These are phyloP conservation scores for Himalopsyche phryganea DNA, from an alignment of 1,140 invertebrate genomes.

Conservation along the genomic window DNA sequence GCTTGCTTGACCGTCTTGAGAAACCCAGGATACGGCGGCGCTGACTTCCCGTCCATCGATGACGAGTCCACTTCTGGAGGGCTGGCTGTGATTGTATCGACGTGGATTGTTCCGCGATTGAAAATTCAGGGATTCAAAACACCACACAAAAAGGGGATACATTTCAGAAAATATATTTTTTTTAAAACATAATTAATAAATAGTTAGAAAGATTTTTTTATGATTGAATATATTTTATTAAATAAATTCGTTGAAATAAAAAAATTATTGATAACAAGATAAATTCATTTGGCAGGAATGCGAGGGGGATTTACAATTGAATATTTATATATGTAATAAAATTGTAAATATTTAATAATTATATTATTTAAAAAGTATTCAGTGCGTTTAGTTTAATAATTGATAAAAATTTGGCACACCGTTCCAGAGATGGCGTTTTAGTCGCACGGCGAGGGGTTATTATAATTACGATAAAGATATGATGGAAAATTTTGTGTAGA, in stretches of 20 bases:
- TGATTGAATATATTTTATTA: neutral
- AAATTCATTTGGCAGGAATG: constrained; percentile 1
- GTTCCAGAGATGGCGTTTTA: no score
- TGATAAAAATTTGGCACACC: no score
- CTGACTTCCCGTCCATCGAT: constrained; percentile 22
- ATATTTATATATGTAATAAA: constrained; percentile 1
- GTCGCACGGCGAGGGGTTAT: neutral
- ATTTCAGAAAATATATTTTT: neutral
- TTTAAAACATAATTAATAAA: neutral
- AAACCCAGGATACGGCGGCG: constrained; percentile 8
- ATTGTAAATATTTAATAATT: neutral
- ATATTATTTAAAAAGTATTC: neutral
- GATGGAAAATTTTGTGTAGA: neutral
- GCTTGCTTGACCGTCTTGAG: constrained; percentile 1
- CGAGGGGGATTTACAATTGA: no score
- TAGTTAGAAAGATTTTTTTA: no score
- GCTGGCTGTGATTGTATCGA: constrained; percentile 15
- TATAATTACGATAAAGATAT: neutral
- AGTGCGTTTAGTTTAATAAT: neutral
- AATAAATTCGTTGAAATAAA: constrained; percentile 2
- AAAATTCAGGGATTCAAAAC: neutral
- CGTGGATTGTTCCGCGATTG: neutral
- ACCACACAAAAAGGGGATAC: neutral
- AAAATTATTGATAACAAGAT: neutral
- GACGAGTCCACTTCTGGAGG: constrained; percentile 27